A percentile compares a stretch with the other conserved stretches of the same genome.
phyloP scores from a whole-genome alignment of 2,888 invertebrate species.

The Macaria liturata region DNA sequence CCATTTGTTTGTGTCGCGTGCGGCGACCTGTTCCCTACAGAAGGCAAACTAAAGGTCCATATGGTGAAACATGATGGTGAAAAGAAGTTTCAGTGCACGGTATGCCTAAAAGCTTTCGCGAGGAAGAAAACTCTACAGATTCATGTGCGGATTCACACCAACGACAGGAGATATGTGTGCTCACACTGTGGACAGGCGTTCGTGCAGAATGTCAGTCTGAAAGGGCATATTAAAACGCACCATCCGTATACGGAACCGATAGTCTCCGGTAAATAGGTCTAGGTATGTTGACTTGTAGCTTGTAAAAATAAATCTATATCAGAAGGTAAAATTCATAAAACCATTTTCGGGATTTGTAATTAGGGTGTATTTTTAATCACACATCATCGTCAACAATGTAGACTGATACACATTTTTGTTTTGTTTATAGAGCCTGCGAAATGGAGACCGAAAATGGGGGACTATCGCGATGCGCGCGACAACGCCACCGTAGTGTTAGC shows the following conservation, averaged over 20 bases:
- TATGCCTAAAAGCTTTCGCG: constrained; percentile 56
- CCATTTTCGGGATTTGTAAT: no score
- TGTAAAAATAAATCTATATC: no score
- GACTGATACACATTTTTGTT: constrained; percentile 14
- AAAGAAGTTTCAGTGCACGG: constrained; percentile 53
- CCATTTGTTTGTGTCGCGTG: no score
- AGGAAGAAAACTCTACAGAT: constrained; percentile 43
- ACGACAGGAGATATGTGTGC: constrained; percentile 45
- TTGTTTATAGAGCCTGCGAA: constrained; percentile 18
- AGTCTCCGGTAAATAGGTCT: no score
- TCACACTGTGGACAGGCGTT: constrained; percentile 47
- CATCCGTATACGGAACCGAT: no score
- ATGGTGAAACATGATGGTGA: constrained; percentile 53
- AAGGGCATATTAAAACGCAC: constrained; percentile 43
- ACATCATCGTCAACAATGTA: constrained; percentile 5
- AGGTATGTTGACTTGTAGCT: no score
- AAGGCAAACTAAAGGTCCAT: neutral
- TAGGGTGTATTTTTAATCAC: no score
- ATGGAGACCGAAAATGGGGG: constrained; percentile 14
- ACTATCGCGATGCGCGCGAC: constrained; percentile 20
- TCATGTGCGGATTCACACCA: constrained; percentile 50
- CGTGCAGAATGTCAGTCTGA: constrained; percentile 51
- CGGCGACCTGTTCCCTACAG: no score
- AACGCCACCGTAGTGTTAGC: constrained; percentile 48
- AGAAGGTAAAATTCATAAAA: no score